Percentiles rank a stretch among this genome's conserved stretches.
phyloP scores from a whole-genome alignment of 2,113 vertebrate genomes.

The Hoplias malabaricus region DNA sequence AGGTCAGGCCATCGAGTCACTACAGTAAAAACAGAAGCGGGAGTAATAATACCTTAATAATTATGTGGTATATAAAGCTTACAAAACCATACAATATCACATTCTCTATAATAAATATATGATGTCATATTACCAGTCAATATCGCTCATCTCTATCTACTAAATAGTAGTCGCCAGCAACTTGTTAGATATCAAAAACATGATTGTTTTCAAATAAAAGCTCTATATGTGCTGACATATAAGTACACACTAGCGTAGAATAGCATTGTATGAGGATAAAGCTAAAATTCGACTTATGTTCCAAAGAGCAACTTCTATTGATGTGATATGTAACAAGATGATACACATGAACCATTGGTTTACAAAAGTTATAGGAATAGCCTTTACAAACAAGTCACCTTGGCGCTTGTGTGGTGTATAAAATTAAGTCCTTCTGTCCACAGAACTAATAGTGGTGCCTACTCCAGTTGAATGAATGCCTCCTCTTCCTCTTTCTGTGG shows the following conservation, averaged over 20 bases:
- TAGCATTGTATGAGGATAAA: background rate
- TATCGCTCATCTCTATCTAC: constrained; percentile 43
- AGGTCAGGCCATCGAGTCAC: constrained; percentile 23
- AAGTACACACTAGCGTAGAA: constrained; percentile 41
- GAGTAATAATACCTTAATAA: background rate
- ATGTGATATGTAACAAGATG: constrained; percentile 14
- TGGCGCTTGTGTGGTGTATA: background rate
- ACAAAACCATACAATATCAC: constrained; percentile 30
- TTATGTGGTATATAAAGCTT: constrained; percentile 24
- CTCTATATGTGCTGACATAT: constrained; percentile 35
- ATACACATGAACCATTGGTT: background rate
- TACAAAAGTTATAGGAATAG: background rate
- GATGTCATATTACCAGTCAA: constrained; percentile 25
- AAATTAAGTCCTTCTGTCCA: constrained; percentile 10
- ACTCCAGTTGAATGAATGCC: constrained; percentile 80
- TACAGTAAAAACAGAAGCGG: constrained; percentile 35
- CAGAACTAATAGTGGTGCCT: constrained; percentile 66
- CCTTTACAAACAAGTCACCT: background rate
- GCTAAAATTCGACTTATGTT: background rate
- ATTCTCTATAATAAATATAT: constrained; percentile 47
- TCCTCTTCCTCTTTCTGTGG: constrained; percentile 90
- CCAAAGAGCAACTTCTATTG: background rate
- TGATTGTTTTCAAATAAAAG: constrained; percentile 56
- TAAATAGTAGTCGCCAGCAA: constrained; percentile 59
- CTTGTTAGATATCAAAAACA: constrained; percentile 52